Evolutionary conservation across 1,140 invertebrate genomes (phyloP).

Genomic region (Nautilus pompilius): DNA sequence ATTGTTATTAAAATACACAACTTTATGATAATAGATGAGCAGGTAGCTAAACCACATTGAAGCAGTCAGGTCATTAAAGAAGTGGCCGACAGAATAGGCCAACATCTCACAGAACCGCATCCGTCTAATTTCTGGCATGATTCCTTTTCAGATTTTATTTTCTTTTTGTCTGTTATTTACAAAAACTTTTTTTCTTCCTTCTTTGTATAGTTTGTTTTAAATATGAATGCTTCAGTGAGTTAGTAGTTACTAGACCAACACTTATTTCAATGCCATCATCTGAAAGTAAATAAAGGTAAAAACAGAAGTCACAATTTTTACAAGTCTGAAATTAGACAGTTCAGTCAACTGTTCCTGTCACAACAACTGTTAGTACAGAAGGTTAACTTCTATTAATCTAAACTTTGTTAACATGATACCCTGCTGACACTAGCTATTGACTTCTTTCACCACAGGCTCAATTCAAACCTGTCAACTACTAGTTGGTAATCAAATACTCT

Average conservation of each 20-base stretch:
- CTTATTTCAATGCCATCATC: neutral
- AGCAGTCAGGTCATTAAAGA: slow-evolving; percentile 92
- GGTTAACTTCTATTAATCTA: too few species aligned
- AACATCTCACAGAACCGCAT: slow-evolving; percentile 41
- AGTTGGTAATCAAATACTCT: too few species aligned
- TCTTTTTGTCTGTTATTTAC: neutral
- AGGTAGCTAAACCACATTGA: slow-evolving; percentile 98
- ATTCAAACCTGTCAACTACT: too few species aligned
- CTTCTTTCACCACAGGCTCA: too few species aligned
- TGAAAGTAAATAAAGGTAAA: neutral
- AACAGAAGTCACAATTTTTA: too few species aligned
- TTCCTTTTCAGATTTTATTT: neutral
- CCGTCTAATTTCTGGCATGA: neutral
- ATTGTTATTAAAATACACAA: slow-evolving; percentile 69
- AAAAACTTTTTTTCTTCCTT: neutral
- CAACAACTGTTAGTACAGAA: too few species aligned
- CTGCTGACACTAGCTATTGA: too few species aligned
- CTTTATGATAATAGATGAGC: slow-evolving; percentile 86
- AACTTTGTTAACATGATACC: too few species aligned
- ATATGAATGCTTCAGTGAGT: too few species aligned
- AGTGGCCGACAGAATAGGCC: slow-evolving; percentile 77
- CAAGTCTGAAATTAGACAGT: too few species aligned
- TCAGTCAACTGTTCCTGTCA: too few species aligned
- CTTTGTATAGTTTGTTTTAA: too few species aligned
- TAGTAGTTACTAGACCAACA: neutral